Conservation (phyloP, 35 echinoderm and acorn worm species). For the Apostichopus parvimensis region DNA sequence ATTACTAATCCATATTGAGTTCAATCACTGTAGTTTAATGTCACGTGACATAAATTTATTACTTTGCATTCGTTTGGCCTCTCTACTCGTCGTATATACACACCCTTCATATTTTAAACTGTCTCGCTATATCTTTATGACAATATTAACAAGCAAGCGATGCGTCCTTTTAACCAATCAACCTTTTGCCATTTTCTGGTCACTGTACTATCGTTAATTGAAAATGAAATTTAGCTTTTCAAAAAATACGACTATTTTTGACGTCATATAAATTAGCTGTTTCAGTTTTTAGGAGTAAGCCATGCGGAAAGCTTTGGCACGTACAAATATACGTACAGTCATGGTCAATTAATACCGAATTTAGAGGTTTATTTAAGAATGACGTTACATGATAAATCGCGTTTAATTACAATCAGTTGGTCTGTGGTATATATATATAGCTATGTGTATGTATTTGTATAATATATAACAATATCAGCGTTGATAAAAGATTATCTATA, state of each 20-base stretch:
- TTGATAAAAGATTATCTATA: no score
- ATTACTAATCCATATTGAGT: conserved; percentile 19
- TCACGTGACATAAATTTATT: not conserved
- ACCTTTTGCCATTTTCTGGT: not conserved
- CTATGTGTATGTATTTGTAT: no score
- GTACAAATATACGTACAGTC: conserved; percentile 39
- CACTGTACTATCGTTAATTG: conserved; percentile 47
- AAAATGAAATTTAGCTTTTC: conserved; percentile 29
- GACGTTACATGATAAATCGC: conserved; percentile 12
- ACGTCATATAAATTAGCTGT: conserved; percentile 14
- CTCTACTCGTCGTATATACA: not conserved
- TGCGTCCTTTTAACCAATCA: no score
- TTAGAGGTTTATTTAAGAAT: conserved; percentile 25
- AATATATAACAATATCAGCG: no score
- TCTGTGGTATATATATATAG: not conserved
- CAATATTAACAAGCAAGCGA: no score
- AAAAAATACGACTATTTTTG: conserved; percentile 15
- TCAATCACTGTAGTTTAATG: not conserved
- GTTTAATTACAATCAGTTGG: not conserved
- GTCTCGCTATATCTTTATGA: no score
- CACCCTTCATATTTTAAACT: no score
- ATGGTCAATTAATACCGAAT: conserved; percentile 30
- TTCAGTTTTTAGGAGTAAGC: not conserved
- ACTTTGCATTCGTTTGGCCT: not conserved
- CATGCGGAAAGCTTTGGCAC: not conserved